Percentiles rank a stretch among this genome's conserved stretches.
phyloP scores from a whole-genome alignment of 92 coral and sea anemone genomes.

The Actinostola sp. region DNA sequence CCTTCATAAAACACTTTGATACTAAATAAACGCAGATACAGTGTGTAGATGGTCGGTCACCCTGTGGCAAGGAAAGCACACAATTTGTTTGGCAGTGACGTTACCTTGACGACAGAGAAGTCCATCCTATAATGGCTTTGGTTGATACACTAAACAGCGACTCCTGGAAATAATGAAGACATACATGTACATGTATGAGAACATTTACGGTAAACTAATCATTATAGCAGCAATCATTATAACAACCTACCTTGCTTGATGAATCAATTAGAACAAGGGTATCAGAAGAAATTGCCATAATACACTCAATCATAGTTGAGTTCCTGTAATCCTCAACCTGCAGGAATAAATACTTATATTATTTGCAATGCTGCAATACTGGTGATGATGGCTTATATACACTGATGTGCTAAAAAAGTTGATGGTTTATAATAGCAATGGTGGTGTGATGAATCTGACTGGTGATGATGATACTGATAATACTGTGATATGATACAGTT shows the following conservation, averaged over 20 bases:
- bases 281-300: slow-evolving; percentile 90
- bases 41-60: no score
- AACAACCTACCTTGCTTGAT: slow-evolving; percentile 83
- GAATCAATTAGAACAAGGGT: slow-evolving; percentile 85
- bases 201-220: not conserved
- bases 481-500: not conserved
- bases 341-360: no score
- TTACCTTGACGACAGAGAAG: slow-evolving; percentile 92
- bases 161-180: slow-evolving; percentile 51
- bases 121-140: slow-evolving; percentile 97
- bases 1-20: no score
- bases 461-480: no score
- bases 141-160: slow-evolving; percentile 89
- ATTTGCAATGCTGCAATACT: no score
- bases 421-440: no score
- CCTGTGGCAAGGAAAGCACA: not conserved
- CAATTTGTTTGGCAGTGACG: not conserved
- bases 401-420: no score
- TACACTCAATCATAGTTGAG: slow-evolving; percentile 91
- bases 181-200: not conserved
- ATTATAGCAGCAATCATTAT: not conserved
- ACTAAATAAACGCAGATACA: no score
- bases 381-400: no score
- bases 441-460: no score
- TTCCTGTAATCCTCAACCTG: slow-evolving; percentile 97